Conservation (phyloP, 2,797 vertebrate genomes). For the Pyrocephalus nanus region DNA sequence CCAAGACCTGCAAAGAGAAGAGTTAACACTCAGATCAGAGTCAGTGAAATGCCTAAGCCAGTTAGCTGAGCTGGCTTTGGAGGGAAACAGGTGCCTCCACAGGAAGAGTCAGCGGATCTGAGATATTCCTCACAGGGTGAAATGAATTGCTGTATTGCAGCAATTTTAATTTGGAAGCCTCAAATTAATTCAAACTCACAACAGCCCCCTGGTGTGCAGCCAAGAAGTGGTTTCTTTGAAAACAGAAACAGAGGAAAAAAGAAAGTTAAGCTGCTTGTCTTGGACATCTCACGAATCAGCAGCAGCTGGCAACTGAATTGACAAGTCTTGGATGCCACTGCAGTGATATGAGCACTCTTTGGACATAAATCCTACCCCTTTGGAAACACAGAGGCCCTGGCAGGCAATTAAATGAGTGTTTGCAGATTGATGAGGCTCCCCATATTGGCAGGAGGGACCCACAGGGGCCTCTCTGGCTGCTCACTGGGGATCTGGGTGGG, state of each 20-base stretch:
- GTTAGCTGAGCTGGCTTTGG: not conserved
- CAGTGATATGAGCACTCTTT: not conserved
- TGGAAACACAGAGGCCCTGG: not conserved
- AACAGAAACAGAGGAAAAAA: slow-evolving; percentile 43
- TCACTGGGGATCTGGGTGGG: not conserved
- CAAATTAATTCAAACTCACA: slow-evolving; percentile 62
- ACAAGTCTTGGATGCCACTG: not conserved
- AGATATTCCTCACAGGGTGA: slow-evolving; percentile 47
- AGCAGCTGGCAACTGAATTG: not conserved
- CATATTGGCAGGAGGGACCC: not conserved
- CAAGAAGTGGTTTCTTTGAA: slow-evolving; percentile 25
- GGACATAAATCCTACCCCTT: not conserved
- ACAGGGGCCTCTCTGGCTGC: too few relatives aligned
- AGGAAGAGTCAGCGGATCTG: slow-evolving; percentile 61
- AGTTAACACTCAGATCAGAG: not conserved
- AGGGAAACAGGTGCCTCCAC: slow-evolving; percentile 48
- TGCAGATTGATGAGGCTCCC: not conserved
- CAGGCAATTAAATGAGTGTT: not conserved
- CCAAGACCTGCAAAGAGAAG: not conserved
- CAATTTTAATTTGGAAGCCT: slow-evolving; percentile 63
- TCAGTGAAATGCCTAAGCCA: not conserved
- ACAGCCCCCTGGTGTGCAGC: slow-evolving; percentile 31
- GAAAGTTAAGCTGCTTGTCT: slow-evolving; percentile 34
- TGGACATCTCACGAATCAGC: slow-evolving; percentile 18
- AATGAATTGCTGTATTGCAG: slow-evolving; percentile 64